Conservation (phyloP, 2,888 invertebrate species). For the Rhopalosiphum nymphaeae region DNA sequence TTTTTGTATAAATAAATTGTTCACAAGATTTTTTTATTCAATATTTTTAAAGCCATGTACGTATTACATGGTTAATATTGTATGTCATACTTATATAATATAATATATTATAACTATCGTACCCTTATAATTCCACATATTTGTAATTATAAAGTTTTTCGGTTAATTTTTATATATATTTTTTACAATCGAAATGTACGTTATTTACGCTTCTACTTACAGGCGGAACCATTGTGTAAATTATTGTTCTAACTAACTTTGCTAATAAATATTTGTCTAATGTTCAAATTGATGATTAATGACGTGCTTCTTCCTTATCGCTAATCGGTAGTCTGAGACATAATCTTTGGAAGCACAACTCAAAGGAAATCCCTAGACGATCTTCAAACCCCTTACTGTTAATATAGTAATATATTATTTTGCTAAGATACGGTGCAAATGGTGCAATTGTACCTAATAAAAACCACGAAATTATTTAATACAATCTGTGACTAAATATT, state of each 20-base stretch:
- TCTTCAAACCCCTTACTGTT: not conserved
- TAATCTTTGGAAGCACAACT: not conserved
- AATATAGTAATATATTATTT: conserved; percentile 20
- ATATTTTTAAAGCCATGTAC: not conserved
- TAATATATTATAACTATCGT: not conserved
- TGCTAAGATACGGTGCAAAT: not conserved
- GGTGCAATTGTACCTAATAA: not conserved
- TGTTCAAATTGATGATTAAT: conserved; percentile 47
- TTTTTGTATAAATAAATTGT: not conserved
- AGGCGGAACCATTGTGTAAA: not conserved
- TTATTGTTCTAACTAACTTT: conserved; percentile 40
- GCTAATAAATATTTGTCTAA: conserved; percentile 40
- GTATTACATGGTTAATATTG: not conserved
- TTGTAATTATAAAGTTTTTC: not conserved
- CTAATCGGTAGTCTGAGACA: not conserved
- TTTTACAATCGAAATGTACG: not conserved
- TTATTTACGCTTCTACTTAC: not conserved
- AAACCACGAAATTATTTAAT: not conserved
- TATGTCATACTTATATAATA: not conserved
- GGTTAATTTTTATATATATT: not conserved
- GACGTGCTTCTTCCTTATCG: conserved; percentile 20
- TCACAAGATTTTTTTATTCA: not conserved
- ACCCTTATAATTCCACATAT: not conserved
- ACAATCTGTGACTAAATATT: not conserved
- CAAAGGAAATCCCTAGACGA: conserved; percentile 44